These are phyloP conservation scores for Argyresthia albistria DNA, from an alignment of 2,888 invertebrate genomes.

Conservation along the genomic window DNA sequence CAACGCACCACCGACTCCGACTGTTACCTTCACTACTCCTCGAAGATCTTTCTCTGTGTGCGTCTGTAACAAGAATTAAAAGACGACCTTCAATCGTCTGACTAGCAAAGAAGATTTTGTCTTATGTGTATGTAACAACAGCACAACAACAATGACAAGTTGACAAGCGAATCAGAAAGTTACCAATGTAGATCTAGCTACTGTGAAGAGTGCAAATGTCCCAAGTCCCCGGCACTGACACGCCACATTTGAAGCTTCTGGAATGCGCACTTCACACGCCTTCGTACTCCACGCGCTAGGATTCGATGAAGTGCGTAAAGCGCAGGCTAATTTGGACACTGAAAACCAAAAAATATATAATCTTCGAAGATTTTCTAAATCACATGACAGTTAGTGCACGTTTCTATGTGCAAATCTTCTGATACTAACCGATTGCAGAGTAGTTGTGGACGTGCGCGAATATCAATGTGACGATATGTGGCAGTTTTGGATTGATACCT, in stretches of 20 bases:
- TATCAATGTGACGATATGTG: constrained; percentile 41
- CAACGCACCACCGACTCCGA: constrained; percentile 51
- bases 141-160: not conserved
- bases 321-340: constrained; percentile 53
- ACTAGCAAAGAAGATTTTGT: not conserved
- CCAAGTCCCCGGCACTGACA: constrained; percentile 52
- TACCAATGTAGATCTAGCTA: constrained; percentile 46
- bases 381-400: not conserved
- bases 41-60: constrained; percentile 52
- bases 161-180: constrained; percentile 21
- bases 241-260: constrained; percentile 40
- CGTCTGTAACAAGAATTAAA: constrained; percentile 27
- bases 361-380: not conserved
- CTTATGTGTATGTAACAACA: too few species aligned
- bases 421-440: constrained; percentile 44
- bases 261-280: constrained; percentile 52
- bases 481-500: constrained; percentile 43
- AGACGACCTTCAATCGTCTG: too few species aligned
- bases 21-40: constrained; percentile 50
- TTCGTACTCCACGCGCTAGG: constrained; percentile 59
- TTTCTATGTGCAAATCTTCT: not conserved
- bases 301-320: constrained; percentile 53
- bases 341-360: not conserved
- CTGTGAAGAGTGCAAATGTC: constrained; percentile 52
- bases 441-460: constrained; percentile 53